phyloP scores from a whole-genome alignment of 2,113 vertebrate species.

The Centropristis striata region DNA sequence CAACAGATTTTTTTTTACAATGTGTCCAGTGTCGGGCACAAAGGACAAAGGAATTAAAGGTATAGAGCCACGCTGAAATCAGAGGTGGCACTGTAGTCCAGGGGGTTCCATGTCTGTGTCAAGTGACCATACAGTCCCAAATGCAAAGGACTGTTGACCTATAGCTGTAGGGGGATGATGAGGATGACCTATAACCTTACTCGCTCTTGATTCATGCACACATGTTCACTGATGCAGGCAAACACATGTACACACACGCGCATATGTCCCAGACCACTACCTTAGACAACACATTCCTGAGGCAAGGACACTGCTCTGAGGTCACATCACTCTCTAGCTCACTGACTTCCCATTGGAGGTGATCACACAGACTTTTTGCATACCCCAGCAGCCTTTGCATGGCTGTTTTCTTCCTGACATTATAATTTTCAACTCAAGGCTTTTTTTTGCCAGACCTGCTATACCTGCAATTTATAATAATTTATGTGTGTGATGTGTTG shows the following conservation, averaged over 20 bases:
- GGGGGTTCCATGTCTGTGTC: conserved; percentile 8
- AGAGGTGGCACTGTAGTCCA: background rate
- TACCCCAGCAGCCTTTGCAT: background rate
- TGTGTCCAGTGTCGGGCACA: no score
- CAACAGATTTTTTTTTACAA: no score
- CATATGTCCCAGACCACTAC: conserved; percentile 4
- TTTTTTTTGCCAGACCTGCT: background rate
- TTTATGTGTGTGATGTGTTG: background rate
- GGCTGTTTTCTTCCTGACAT: background rate
- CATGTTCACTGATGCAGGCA: conserved; percentile 53
- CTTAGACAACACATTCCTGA: conserved; percentile 52
- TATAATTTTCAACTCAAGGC: background rate
- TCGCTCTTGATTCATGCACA: conserved; percentile 47
- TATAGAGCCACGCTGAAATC: conserved; percentile 1
- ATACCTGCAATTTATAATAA: background rate
- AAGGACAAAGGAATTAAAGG: background rate
- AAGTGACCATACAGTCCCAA: conserved; percentile 22
- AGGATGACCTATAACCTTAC: conserved; percentile 52
- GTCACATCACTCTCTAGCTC: conserved; percentile 59
- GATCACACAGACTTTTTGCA: conserved; percentile 46
- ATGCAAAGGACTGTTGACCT: conserved; percentile 54
- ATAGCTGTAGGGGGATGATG: conserved; percentile 56
- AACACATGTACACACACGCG: conserved; percentile 34
- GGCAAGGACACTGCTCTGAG: conserved; percentile 71
- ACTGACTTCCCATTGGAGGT: conserved; percentile 40